These are phyloP conservation scores for Telmatochromis sp. DNA, from an alignment of 2,113 vertebrate species.

Conservation along the genomic window DNA sequence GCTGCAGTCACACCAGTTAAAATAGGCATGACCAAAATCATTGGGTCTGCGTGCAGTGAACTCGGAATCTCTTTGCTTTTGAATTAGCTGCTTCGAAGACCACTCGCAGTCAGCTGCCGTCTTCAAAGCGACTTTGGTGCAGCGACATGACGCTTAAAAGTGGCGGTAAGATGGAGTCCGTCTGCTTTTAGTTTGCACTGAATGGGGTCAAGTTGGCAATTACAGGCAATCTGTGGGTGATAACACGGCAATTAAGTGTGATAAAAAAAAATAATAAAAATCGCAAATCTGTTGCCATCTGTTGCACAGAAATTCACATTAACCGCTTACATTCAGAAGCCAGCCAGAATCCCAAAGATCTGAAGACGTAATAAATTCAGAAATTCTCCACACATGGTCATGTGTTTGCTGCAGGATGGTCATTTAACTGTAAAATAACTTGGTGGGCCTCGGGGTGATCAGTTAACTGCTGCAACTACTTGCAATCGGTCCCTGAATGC, in stretches of 20 bases:
- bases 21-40: not conserved
- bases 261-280: not conserved
- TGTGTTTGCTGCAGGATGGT: not conserved
- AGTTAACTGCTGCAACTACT: not conserved
- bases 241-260: not conserved
- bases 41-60: not conserved
- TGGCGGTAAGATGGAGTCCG: not conserved
- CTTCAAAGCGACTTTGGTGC: not conserved
- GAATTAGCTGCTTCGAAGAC: not conserved
- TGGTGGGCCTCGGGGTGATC: not conserved
- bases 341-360: not conserved
- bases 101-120: not conserved
- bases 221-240: not conserved
- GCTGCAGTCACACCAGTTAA: not conserved
- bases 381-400: not conserved
- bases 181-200: not conserved
- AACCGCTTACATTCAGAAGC: not conserved
- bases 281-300: not conserved
- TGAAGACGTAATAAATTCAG: not conserved
- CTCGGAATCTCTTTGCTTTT: not conserved
- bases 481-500: not conserved
- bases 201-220: not conserved
- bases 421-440: not conserved
- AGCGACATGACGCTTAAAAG: not conserved
- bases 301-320: not conserved